These are phyloP conservation scores for Pomacea canaliculata DNA, from an alignment of 2,888 invertebrate genomes.

Conservation along the genomic window DNA sequence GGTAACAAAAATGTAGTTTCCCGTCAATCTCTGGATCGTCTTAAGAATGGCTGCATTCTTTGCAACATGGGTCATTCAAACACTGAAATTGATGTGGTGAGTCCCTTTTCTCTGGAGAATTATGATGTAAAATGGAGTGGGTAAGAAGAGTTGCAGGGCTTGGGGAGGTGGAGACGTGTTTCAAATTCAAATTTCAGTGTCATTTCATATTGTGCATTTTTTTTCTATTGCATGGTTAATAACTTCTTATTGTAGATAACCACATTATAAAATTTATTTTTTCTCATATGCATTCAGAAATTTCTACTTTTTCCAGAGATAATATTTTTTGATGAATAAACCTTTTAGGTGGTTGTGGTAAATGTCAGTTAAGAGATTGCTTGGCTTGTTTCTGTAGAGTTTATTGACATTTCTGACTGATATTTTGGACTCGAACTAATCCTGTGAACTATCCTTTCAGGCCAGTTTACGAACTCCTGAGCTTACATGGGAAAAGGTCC, in stretches of 20 bases:
- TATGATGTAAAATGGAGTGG: too few relatives aligned
- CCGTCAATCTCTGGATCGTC: conserved; percentile 85
- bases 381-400: not conserved
- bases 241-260: too few relatives aligned
- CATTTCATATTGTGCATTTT: not conserved
- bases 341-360: too few relatives aligned
- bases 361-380: too few relatives aligned
- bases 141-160: not conserved
- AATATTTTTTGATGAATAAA: too few relatives aligned
- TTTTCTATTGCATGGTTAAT: not conserved
- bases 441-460: conserved; percentile 38
- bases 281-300: too few relatives aligned
- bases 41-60: conserved; percentile 97
- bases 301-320: too few relatives aligned
- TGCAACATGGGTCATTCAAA: conserved; percentile 99
- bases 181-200: too few relatives aligned
- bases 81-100: conserved; percentile 94
- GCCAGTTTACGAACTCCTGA: conserved; percentile 86
- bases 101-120: conserved; percentile 30
- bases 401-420: not conserved
- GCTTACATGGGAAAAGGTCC: conserved; percentile 95
- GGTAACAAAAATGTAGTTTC: conserved; percentile 96
- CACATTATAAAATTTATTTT: too few relatives aligned
- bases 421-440: not conserved
- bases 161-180: not conserved